Evolutionary conservation across 2,888 invertebrate genomes (phyloP).

Genomic region (Sarcophaga rosellei): DNA sequence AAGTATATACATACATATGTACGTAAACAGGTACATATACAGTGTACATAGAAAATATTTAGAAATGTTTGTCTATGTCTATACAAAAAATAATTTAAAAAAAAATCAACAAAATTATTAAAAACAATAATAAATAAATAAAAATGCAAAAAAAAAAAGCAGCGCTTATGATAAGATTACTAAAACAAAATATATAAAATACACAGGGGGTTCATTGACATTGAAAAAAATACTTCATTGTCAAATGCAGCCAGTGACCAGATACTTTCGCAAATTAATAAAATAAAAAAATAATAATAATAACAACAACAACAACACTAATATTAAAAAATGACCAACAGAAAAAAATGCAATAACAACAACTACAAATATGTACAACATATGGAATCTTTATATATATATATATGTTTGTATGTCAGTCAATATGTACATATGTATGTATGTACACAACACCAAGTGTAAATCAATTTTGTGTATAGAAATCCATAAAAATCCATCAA

Average conservation of each 20-base stretch:
- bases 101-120: not conserved
- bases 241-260: conserved; percentile 56
- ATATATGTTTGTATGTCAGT: no score
- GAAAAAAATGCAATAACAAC: not conserved
- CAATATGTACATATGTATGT: no score
- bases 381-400: not conserved
- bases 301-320: not conserved
- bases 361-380: not conserved
- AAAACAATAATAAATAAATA: not conserved
- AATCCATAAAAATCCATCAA: no score
- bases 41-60: not conserved
- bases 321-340: not conserved
- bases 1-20: no score
- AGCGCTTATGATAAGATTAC: not conserved
- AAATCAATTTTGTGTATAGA: no score
- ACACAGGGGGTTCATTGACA: conserved; percentile 51
- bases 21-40: no score
- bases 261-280: conserved; percentile 57
- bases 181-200: not conserved
- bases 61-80: no score
- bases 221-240: conserved; percentile 59
- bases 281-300: conserved; percentile 8
- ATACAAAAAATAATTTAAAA: not conserved
- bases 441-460: no score
- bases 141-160: not conserved